These are phyloP conservation scores for Ephestia elutella DNA, from an alignment of 1,140 invertebrate species.

Conservation along the genomic window DNA sequence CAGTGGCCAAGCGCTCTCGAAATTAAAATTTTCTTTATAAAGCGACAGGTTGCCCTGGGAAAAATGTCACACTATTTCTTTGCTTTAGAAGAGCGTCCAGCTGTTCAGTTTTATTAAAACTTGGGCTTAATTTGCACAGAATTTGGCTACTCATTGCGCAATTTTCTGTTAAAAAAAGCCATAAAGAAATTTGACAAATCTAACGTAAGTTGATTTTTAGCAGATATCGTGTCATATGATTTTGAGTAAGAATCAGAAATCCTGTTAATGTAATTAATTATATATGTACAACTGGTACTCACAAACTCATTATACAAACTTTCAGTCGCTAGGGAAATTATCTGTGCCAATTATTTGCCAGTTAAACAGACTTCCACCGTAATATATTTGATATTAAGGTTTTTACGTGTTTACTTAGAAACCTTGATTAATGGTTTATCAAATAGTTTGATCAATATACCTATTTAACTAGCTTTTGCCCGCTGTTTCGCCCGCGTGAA, in stretches of 20 bases:
- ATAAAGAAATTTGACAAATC: too few relatives aligned
- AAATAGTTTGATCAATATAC: too few relatives aligned
- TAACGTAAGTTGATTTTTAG: too few relatives aligned
- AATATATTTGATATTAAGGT: neutral
- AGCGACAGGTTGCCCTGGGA: neutral
- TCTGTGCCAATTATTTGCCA: neutral
- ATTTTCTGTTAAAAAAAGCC: too few relatives aligned
- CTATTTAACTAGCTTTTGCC: too few relatives aligned
- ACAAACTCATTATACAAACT: neutral
- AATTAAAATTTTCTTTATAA: conserved; percentile 4
- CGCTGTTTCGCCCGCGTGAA: too few relatives aligned
- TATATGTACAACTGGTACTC: neutral
- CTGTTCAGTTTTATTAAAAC: neutral
- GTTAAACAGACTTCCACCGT: neutral
- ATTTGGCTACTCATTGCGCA: too few relatives aligned
- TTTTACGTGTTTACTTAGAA: too few relatives aligned
- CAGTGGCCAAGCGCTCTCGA: neutral
- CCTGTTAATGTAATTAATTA: neutral
- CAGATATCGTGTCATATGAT: too few relatives aligned
- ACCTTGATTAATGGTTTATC: too few relatives aligned
- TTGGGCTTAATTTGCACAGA: neutral
- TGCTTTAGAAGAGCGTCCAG: neutral
- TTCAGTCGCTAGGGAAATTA: neutral
- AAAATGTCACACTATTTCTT: neutral
- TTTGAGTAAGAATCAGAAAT: neutral